Evolutionary conservation across 2,797 vertebrate genomes (phyloP).

Genomic region (Crypturellus tataupa): DNA sequence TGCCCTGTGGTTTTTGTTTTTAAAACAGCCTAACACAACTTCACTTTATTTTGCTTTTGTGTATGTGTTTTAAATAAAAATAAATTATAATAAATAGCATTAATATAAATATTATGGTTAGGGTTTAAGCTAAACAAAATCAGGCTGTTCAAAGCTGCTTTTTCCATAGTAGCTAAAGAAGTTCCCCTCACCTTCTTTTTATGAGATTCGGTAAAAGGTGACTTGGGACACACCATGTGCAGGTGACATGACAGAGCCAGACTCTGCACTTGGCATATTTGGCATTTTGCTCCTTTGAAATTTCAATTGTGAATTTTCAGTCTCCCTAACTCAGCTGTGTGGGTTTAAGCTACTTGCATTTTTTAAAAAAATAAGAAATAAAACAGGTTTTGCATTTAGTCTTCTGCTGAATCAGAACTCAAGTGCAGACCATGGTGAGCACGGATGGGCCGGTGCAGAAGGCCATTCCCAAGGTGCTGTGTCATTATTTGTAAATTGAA

Average conservation of each 20-base stretch:
- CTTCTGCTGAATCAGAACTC: background rate
- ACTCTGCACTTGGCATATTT: background rate
- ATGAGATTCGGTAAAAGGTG: background rate
- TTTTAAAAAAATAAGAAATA: background rate
- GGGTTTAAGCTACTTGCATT: background rate
- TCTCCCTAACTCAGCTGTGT: background rate
- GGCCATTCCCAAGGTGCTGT: background rate
- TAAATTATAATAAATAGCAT: constrained; percentile 2
- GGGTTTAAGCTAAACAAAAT: background rate
- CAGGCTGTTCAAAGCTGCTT: background rate
- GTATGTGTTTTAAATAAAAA: background rate
- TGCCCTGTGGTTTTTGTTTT: constrained; percentile 16
- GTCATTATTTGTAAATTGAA: too few species aligned
- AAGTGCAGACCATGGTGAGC: accelerated
- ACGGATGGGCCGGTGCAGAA: too few species aligned
- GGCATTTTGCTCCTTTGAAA: background rate
- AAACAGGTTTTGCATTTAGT: background rate
- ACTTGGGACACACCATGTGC: accelerated
- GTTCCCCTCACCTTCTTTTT: background rate
- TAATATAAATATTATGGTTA: constrained; percentile 23
- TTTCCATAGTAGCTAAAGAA: background rate
- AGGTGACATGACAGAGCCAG: accelerated
- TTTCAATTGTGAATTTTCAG: background rate
- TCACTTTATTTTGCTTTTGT: background rate
- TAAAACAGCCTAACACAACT: background rate